phyloP scores from a whole-genome alignment of 2,888 invertebrate genomes.

The Drosophila colorata region DNA sequence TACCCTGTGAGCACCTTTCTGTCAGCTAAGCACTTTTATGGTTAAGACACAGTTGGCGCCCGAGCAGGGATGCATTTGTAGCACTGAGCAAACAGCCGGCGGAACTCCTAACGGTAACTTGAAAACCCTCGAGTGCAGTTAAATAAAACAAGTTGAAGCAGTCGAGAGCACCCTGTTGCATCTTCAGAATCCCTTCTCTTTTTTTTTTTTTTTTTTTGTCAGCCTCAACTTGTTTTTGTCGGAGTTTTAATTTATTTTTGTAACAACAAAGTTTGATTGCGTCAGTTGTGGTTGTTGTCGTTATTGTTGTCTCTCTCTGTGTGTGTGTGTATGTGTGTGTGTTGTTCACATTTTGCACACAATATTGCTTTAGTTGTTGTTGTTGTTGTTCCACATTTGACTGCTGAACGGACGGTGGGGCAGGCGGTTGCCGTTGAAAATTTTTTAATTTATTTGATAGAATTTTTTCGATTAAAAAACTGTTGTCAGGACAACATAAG shows the following conservation, averaged over 20 bases:
- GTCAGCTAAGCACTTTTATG: background rate
- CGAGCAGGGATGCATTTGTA: too few relatives aligned
- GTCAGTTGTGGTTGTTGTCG: constrained; percentile 22
- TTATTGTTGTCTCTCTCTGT: background rate
- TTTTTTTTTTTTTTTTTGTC: background rate
- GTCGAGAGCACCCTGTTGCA: constrained; percentile 5
- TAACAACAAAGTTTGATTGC: constrained; percentile 61
- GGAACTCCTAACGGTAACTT: constrained; percentile 4
- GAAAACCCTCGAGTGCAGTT: constrained; percentile 7
- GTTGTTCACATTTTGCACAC: background rate
- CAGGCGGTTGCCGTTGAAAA: constrained; percentile 15
- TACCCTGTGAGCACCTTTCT: background rate
- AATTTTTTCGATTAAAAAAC: constrained; percentile 62
- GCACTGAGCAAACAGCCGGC: background rate
- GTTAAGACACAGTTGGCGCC: background rate
- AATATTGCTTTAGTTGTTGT: constrained; percentile 11
- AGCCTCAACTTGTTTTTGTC: constrained; percentile 14
- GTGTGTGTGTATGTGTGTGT: constrained; percentile 2
- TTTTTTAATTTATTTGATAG: constrained; percentile 50
- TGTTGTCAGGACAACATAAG: constrained; percentile 26
- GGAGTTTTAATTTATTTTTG: constrained; percentile 55
- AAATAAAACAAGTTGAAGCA: constrained; percentile 2
- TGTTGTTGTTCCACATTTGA: constrained; percentile 20
- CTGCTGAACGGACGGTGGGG: constrained; percentile 1
- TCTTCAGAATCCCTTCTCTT: too few relatives aligned